Evolutionary conservation across 2,888 invertebrate species (phyloP).

Genomic region (Ornithoptera priamus): DNA sequence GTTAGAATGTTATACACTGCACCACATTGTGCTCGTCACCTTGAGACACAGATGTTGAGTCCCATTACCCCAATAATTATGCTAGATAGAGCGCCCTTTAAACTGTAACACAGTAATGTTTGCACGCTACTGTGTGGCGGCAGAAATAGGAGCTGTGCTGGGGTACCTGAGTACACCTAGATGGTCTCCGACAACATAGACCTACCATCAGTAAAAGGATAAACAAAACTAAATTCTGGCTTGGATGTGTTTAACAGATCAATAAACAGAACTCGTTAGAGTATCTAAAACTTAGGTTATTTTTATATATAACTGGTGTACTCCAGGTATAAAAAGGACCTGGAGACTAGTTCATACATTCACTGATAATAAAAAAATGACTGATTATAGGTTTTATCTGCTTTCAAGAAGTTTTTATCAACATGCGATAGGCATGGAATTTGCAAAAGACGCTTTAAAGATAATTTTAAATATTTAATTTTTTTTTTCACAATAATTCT

Average conservation of each 20-base stretch:
- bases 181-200: too few relatives aligned
- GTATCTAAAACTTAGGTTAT: not conserved
- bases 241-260: not conserved
- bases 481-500: not conserved
- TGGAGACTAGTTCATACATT: not conserved
- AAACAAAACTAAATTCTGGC: too few relatives aligned
- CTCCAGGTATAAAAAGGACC: not conserved
- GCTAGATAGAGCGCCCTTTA: too few relatives aligned
- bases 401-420: not conserved
- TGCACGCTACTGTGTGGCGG: too few relatives aligned
- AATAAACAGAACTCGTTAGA: not conserved
- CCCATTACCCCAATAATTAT: too few relatives aligned
- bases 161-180: too few relatives aligned
- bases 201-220: too few relatives aligned
- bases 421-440: slow-evolving; percentile 10
- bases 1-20: too few relatives aligned
- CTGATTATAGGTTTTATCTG: slow-evolving; percentile 13
- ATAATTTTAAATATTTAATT: not conserved
- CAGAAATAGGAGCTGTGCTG: too few relatives aligned
- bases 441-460: slow-evolving; percentile 6
- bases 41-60: too few relatives aligned
- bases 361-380: slow-evolving; percentile 4
- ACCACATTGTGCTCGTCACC: too few relatives aligned
- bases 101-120: too few relatives aligned
- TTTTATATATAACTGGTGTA: not conserved